Base-by-base conservation (phyloP, 2,888 invertebrate genomes). In the Luperina nickerlii region DNA sequence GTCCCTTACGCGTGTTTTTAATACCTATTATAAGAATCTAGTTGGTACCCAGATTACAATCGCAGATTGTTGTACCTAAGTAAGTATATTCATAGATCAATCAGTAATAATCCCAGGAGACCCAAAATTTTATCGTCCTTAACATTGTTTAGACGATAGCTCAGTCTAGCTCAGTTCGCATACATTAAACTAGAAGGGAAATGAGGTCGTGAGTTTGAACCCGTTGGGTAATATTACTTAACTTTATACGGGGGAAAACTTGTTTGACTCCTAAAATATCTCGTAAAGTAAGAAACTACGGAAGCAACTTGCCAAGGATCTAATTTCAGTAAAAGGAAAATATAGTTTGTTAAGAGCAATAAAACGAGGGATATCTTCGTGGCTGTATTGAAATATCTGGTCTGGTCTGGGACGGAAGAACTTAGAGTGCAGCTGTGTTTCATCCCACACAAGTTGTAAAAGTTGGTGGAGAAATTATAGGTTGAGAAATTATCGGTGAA, bases 201-300 rank as follows among this genome's bases (percentile, higher is more conserved):
- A 90, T 80, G 86, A 84, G 87, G 84, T 87, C 85, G 78, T 69
- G 74, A 87, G 88, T 89, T 88, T 83, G 78, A 90, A 87, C 89
- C 91, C 90, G 72, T 70, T 69, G 91, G 89, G 90, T 88, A 87
- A 89, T 91, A 91, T 91, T 89, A 90, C 90, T 78, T 76, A 90
- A 90, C 85, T 92, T 91, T 88, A 79, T 82, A 85, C 84, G 82
- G 83, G 45, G 71, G 76, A 57, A 80, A 91, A 91, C 90, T 91
- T 89, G 86, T 86, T 86, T 84, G 74, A 88, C 85, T 88, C 80
- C 86, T 88, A 83, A 90, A 91, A 90, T 89, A 88, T 88, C 84
- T 87, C 87, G 75, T 87, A 87, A 90, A 90, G 81, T 83, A 84
- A 84, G 89, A 74, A 82, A 82, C 79, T 79, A 79, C 78, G 79